These are phyloP conservation scores for Scytalopus superciliaris DNA, from an alignment of 2,113 vertebrate genomes.

Conservation along the genomic window DNA sequence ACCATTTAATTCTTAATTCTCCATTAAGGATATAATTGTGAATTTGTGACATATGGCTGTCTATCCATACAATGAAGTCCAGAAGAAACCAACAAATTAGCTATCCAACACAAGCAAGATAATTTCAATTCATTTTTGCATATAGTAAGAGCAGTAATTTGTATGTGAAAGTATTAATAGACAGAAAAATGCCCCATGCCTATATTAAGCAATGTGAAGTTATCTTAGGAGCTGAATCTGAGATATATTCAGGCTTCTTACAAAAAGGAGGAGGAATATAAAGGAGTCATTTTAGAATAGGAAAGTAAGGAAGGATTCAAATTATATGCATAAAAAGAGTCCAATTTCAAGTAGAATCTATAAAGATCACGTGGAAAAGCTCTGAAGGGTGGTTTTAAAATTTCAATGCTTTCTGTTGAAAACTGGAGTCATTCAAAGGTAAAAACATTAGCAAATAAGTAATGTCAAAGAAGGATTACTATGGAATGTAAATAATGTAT, in stretches of 20 bases:
- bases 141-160: neutral
- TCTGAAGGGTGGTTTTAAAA: neutral
- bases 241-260: neutral
- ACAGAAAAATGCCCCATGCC: neutral
- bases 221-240: neutral
- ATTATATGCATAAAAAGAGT: neutral
- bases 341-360: neutral
- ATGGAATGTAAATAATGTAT: neutral
- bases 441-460: neutral
- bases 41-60: neutral
- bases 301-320: neutral
- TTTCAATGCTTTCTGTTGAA: neutral
- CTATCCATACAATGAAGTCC: neutral
- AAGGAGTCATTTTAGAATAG: neutral
- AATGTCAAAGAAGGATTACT: neutral
- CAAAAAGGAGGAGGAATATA: neutral
- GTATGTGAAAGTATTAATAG: neutral
- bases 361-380: neutral
- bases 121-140: neutral
- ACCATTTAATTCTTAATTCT: neutral
- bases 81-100: neutral
- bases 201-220: neutral
- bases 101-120: neutral
- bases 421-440: neutral
- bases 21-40: neutral